Conservation (phyloP, 2,113 vertebrate genomes). For the Phaetusa simplex region DNA sequence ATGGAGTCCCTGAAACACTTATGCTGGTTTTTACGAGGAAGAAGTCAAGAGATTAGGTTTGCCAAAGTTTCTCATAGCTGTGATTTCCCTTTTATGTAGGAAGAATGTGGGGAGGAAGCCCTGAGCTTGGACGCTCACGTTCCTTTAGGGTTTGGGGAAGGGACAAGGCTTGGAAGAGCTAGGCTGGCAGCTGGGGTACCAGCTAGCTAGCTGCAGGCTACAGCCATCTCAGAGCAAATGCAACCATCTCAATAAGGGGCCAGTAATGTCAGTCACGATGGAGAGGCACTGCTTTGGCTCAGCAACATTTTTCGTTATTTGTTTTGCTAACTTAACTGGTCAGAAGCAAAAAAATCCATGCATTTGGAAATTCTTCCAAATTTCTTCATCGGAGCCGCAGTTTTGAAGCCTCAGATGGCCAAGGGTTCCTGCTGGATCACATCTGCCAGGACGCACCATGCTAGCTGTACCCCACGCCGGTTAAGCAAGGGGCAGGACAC, state of each 20-base stretch:
- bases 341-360: not conserved
- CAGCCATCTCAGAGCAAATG: not conserved
- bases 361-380: not conserved
- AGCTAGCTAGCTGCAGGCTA: not conserved
- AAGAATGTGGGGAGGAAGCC: not conserved
- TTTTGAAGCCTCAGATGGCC: not conserved
- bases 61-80: not conserved
- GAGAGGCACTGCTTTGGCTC: not conserved
- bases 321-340: not conserved
- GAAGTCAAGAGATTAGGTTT: not conserved
- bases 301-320: not conserved
- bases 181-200: not conserved
- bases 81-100: not conserved
- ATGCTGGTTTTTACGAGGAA: not conserved
- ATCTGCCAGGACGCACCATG: not conserved
- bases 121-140: rapidly evolving
- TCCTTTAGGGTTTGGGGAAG: not conserved
- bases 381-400: not conserved
- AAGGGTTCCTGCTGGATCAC: not conserved
- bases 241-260: not conserved
- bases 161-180: not conserved
- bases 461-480: not conserved
- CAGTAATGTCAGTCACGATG: not conserved
- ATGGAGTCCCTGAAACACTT: not conserved
- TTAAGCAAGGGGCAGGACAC: not conserved